Evolutionary conservation across 2,113 vertebrate species (phyloP).

Genomic region (Chaetodon trifascialis): DNA sequence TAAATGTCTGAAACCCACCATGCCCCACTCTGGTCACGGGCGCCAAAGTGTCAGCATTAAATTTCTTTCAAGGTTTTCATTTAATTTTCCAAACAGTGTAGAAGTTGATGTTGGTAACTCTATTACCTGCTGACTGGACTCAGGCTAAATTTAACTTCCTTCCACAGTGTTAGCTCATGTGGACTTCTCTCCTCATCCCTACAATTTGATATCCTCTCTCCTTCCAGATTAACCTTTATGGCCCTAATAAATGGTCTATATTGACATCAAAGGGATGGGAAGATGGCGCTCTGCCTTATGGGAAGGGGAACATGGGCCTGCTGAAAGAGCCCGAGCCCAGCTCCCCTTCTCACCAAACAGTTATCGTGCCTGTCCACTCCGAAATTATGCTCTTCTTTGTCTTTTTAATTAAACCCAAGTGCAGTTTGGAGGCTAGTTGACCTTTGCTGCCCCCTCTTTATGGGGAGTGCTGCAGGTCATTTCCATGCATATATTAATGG

Average conservation of each 20-base stretch:
- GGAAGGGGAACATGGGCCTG: conserved; percentile 58
- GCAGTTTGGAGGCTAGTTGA: conserved; percentile 83
- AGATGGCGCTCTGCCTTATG: conserved; percentile 72
- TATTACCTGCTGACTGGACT: conserved; percentile 71
- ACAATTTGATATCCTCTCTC: conserved; percentile 77
- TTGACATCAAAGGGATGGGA: conserved; percentile 81
- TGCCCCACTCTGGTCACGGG: conserved; percentile 19
- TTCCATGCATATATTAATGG: conserved; percentile 85
- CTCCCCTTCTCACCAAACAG: conserved; percentile 52
- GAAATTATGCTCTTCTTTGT: conserved; percentile 81
- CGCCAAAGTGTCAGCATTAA: conserved; percentile 7
- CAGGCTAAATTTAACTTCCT: conserved; percentile 59
- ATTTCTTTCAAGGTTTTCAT: conserved; percentile 47
- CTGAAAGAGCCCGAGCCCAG: conserved; percentile 50
- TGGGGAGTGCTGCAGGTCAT: conserved; percentile 79
- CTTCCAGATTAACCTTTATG: conserved; percentile 80
- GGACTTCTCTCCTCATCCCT: conserved; percentile 51
- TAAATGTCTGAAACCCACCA: conserved; percentile 17
- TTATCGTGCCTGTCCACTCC: conserved; percentile 69
- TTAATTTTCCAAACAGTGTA: conserved; percentile 49
- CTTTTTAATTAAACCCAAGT: conserved; percentile 86
- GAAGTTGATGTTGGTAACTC: conserved; percentile 66
- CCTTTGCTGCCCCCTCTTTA: conserved; percentile 80
- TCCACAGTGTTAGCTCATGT: conserved; percentile 51
- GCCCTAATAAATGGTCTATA: conserved; percentile 79